phyloP scores from a whole-genome alignment of 1,140 invertebrate genomes.

The Apis cerana region DNA sequence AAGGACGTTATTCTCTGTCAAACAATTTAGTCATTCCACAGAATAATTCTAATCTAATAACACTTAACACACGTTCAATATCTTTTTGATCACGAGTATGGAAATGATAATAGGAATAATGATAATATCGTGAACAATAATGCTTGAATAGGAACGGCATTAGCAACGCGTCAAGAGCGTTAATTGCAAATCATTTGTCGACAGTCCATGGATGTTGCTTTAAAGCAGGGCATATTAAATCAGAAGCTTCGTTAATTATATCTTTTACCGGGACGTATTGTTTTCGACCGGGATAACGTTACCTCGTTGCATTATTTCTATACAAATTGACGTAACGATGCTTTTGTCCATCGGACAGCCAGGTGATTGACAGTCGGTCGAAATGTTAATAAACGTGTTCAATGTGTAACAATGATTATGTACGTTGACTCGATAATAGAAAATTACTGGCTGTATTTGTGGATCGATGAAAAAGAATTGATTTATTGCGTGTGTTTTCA shows the following conservation, averaged over 20 bases:
- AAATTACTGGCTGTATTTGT: neutral
- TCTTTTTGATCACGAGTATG: neutral
- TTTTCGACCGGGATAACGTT: slow-evolving; percentile 40
- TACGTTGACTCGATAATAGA: neutral
- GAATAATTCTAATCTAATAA: neutral
- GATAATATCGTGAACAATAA: slow-evolving; percentile 7
- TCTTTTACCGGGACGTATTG: slow-evolving; percentile 34
- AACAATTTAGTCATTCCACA: no score
- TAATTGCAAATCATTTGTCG: slow-evolving; percentile 40
- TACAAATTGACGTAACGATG: slow-evolving; percentile 55
- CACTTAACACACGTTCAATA: neutral
- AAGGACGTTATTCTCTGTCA: no score
- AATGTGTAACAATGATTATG: neutral
- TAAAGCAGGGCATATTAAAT: slow-evolving; percentile 50
- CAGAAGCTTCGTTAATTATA: slow-evolving; percentile 61
- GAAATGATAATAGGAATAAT: neutral
- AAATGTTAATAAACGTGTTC: slow-evolving; percentile 54
- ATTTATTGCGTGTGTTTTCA: neutral
- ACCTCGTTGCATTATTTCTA: slow-evolving; percentile 56
- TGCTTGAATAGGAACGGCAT: neutral
- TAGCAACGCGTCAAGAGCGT: slow-evolving; percentile 8
- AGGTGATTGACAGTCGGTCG: slow-evolving; percentile 47
- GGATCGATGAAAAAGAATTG: neutral
- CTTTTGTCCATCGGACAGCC: slow-evolving; percentile 41
- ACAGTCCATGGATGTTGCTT: slow-evolving; percentile 47